Base-by-base conservation (phyloP, 2,113 vertebrate species). In the Seriola rivoliana region DNA sequence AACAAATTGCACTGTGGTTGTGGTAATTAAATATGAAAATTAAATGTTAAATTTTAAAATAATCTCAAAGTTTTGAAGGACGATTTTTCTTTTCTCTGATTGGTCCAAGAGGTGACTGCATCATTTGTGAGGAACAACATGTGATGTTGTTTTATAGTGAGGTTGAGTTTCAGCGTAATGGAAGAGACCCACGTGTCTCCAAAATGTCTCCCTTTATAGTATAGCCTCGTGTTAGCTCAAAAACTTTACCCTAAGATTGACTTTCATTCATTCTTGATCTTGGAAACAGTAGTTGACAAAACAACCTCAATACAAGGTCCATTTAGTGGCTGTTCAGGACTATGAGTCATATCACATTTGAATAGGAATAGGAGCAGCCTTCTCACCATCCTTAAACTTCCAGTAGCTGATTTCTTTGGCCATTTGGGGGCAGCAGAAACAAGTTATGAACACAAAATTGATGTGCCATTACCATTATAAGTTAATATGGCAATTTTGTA, bases 11-110 rank as follows among this genome's bases (percentile, higher is more conserved):
- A 67, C 25, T 6, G 38, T 58, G 36, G 52, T 0, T 10, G 10
- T 46, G 23, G 29, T 23, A 75, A 58, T 71, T 76, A 75, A 71
- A 78, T 10, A 50, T 14, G 55, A 40, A 40, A 50, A 13, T 17
- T 10, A 42, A 42, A 40, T 76, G 38, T 81, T 81, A 71, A 55
- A 75, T 32, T 19, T 25, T 11, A 62, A 25, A 66, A 63, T 69
- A 73, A 46, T 80, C 48, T 68, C 65, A 10, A 44, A 80, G 1
- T 2, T 54, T 70, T 42, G 29, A 50, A 23, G 29, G 42, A 62
- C 19, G 8, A 32, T 58, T 68, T 21, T 29, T 57, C 29, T 58
- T 23, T 23, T 21, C 34, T 8, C 14, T 23, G 52, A 48, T 58
- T 34, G 32, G 13, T 71, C 11, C 0, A 4, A 42, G 19, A 3